Conservation (phyloP, 1,140 invertebrate genomes). For the Chrysomallon squamiferum region DNA sequence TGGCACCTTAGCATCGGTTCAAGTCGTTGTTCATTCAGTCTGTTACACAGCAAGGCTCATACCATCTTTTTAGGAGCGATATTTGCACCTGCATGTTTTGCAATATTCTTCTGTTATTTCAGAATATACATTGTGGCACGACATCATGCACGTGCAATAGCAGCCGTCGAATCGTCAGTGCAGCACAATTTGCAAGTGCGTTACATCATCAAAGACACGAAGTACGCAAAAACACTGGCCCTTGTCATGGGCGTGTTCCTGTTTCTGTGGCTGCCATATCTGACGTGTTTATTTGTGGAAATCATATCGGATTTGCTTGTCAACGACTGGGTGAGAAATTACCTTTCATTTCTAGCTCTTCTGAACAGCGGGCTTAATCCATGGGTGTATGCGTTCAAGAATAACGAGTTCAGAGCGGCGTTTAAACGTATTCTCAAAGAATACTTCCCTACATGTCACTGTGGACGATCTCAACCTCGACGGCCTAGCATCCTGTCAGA, state of each 20-base stretch:
- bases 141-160: slow-evolving; percentile 72
- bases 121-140: slow-evolving; percentile 74
- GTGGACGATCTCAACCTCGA: neutral
- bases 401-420: slow-evolving; percentile 71
- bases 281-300: slow-evolving; percentile 68
- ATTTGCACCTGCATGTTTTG: slow-evolving; percentile 51
- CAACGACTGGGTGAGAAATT: slow-evolving; percentile 67
- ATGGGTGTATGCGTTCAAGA: slow-evolving; percentile 75
- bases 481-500: slow-evolving; percentile 12
- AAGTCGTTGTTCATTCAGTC: slow-evolving; percentile 60
- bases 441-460: neutral
- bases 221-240: slow-evolving; percentile 72
- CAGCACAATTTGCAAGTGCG: slow-evolving; percentile 46
- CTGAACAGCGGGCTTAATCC: slow-evolving; percentile 72
- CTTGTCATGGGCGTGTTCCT: slow-evolving; percentile 72
- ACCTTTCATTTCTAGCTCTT: slow-evolving; percentile 68
- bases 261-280: slow-evolving; percentile 72
- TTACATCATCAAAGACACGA: slow-evolving; percentile 55
- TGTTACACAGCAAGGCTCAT: slow-evolving; percentile 34
- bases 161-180: slow-evolving; percentile 70
- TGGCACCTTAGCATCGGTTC: slow-evolving; percentile 65
- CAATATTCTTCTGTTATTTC: slow-evolving; percentile 71
- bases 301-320: slow-evolving; percentile 66
- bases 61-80: slow-evolving; percentile 39
- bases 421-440: slow-evolving; percentile 65